Percentiles rank a stretch among this genome's conserved stretches.
These are phyloP conservation scores for Pyrocoelia pectoralis DNA, from an alignment of 2,888 invertebrate genomes.

Conservation along the genomic window DNA sequence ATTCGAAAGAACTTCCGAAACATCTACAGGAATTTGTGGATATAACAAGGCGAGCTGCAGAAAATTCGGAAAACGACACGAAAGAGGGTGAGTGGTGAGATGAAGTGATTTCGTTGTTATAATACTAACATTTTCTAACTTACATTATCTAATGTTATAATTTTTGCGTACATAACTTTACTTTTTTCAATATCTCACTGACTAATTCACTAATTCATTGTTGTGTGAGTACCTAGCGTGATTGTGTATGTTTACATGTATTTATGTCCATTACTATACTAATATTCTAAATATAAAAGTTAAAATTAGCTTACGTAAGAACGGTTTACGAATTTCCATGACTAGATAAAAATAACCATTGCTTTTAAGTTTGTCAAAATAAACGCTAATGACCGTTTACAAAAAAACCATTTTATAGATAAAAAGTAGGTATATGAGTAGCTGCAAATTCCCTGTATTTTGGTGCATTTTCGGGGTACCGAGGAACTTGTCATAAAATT, in stretches of 20 bases:
- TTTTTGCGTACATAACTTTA: background rate
- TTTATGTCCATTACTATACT: background rate
- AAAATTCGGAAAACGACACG: conserved; percentile 55
- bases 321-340: background rate
- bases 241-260: conserved; percentile 3
- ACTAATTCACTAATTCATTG: conserved; percentile 12
- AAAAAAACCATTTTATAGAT: background rate
- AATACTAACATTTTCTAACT: conserved; percentile 19
- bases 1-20: conserved; percentile 72
- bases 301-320: conserved; percentile 43
- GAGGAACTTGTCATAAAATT: conserved; percentile 6
- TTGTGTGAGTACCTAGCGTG: background rate
- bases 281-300: conserved; percentile 42
- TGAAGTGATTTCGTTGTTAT: conserved; percentile 53
- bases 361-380: background rate
- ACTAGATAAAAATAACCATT: conserved; percentile 9
- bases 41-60: conserved; percentile 60
- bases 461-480: conserved; percentile 10
- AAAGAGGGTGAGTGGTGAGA: conserved; percentile 62
- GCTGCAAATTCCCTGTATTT: background rate
- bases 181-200: background rate
- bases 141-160: background rate
- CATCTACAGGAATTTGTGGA: conserved; percentile 83
- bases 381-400: background rate
- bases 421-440: background rate